A percentile compares a stretch with the other conserved stretches of the same genome.
These are phyloP conservation scores for Tipula lateralis DNA, from an alignment of 2,888 invertebrate species.

Conservation along the genomic window DNA sequence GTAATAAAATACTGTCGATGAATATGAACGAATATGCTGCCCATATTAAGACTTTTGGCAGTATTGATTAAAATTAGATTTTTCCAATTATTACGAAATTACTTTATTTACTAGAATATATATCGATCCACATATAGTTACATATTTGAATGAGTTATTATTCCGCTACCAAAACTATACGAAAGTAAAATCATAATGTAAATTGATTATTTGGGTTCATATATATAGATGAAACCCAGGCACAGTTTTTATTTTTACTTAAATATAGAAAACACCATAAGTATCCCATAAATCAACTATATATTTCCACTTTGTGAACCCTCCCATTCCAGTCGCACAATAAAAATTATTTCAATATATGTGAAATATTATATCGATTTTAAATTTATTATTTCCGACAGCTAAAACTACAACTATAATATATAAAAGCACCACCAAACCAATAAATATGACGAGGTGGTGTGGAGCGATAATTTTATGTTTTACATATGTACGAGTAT, in stretches of 20 bases:
- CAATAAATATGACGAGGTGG: neutral
- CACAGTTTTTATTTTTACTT: neutral
- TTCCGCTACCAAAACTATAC: neutral
- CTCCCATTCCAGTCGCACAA: neutral
- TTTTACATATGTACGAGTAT: no score
- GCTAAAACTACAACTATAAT: neutral
- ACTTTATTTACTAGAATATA: no score
- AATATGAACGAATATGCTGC: no score
- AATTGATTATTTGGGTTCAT: neutral
- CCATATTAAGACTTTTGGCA: no score
- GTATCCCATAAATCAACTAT: constrained; percentile 1
- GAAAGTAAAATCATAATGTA: neutral
- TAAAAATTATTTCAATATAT: neutral
- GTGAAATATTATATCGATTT: neutral
- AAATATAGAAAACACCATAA: constrained; percentile 6
- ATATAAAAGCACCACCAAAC: no score
- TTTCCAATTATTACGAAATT: no score
- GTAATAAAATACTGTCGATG: no score
- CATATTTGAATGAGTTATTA: neutral
- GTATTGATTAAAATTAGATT: no score
- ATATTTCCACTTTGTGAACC: neutral
- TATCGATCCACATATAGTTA: neutral
- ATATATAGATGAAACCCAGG: neutral
- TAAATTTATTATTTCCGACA: constrained; percentile 24
- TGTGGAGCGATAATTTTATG: neutral